Evolutionary conservation across 1,140 invertebrate genomes (phyloP).

Genomic region (Zophobas atratus): DNA sequence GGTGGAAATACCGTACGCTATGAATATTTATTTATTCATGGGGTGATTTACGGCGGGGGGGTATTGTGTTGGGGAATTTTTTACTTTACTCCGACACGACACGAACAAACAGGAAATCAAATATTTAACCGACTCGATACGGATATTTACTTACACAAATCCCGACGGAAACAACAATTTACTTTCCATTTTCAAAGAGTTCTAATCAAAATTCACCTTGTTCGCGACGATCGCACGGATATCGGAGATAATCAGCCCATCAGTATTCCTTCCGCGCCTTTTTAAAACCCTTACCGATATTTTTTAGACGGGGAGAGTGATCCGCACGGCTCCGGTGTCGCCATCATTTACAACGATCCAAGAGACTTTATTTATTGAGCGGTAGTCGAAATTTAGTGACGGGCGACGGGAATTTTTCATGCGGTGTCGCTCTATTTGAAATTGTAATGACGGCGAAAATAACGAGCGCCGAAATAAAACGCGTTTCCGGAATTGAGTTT

Average conservation of each 20-base stretch:
- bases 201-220: constrained; percentile 9
- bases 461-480: too few species aligned
- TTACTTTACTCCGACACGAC: not conserved
- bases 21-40: not conserved
- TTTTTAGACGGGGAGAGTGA: constrained; percentile 9
- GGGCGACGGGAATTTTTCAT: too few species aligned
- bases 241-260: constrained; percentile 13
- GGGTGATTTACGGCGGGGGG: not conserved
- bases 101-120: constrained; percentile 1
- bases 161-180: not conserved
- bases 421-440: too few species aligned
- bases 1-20: not conserved
- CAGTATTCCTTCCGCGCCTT: constrained; percentile 19
- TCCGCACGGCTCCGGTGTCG: not conserved
- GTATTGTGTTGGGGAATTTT: not conserved
- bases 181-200: not conserved
- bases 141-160: not conserved
- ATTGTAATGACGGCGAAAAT: too few species aligned
- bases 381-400: not conserved
- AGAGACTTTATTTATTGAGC: constrained; percentile 9
- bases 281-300: constrained; percentile 14
- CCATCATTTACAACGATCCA: not conserved
- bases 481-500: too few species aligned
- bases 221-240: constrained; percentile 5
- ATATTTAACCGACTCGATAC: constrained; percentile 1